phyloP scores from a whole-genome alignment of 2,888 invertebrate species.

The Acleris emargana region DNA sequence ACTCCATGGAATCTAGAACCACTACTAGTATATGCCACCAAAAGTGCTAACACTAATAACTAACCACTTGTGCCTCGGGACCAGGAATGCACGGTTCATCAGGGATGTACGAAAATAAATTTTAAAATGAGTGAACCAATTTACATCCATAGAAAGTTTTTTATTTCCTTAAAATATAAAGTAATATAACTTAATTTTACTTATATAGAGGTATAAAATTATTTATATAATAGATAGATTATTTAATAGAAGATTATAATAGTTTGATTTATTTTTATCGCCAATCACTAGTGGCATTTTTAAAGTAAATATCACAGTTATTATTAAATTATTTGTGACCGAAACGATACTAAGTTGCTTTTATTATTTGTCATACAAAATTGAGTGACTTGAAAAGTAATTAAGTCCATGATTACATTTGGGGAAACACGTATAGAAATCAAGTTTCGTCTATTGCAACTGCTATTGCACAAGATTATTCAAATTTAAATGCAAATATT shows the following conservation, averaged over 20 bases:
- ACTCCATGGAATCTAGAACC: too few relatives aligned
- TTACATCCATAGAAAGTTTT: constrained; percentile 45
- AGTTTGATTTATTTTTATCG: constrained; percentile 72
- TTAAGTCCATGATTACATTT: not conserved
- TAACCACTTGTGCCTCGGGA: too few relatives aligned
- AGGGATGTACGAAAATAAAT: not conserved
- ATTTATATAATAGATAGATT: constrained; percentile 47
- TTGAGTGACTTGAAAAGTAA: constrained; percentile 59
- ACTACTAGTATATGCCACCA: too few relatives aligned
- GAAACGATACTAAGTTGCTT: constrained; percentile 64
- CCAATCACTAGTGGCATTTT: constrained; percentile 71
- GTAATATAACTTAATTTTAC: constrained; percentile 43
- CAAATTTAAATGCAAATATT: constrained; percentile 36
- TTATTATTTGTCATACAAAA: constrained; percentile 50
- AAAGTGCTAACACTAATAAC: too few relatives aligned
- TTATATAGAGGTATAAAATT: constrained; percentile 41
- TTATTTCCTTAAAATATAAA: constrained; percentile 50
- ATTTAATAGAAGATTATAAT: constrained; percentile 42
- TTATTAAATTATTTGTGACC: constrained; percentile 80
- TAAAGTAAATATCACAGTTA: constrained; percentile 84
- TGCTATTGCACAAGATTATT: constrained; percentile 59
- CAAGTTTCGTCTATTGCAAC: constrained; percentile 26
- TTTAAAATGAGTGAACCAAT: constrained; percentile 15
- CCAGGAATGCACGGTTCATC: too few relatives aligned
- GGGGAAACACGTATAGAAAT: too few relatives aligned